Evolutionary conservation across 1,140 invertebrate species (phyloP).

Genomic region (Cydia pomonella): DNA sequence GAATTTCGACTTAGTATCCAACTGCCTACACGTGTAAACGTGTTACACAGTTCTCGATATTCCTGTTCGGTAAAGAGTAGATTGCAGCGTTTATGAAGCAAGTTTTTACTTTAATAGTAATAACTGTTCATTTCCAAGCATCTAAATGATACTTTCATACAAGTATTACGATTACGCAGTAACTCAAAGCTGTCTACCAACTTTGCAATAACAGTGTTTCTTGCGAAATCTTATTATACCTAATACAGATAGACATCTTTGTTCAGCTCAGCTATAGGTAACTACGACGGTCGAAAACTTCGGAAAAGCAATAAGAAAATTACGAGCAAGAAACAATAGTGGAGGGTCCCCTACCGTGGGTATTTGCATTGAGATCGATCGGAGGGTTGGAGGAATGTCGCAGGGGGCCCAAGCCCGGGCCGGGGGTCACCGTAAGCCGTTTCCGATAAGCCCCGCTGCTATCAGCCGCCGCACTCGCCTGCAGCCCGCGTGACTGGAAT

Average conservation of each 20-base stretch:
- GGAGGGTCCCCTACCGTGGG: slow-evolving; percentile 54
- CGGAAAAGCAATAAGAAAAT: slow-evolving; percentile 68
- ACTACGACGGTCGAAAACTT: slow-evolving; percentile 10
- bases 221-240: neutral
- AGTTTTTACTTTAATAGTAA: slow-evolving; percentile 2
- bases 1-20: slow-evolving; percentile 7
- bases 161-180: slow-evolving; percentile 17
- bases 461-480: slow-evolving; percentile 73
- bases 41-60: slow-evolving; percentile 5
- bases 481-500: slow-evolving; percentile 70
- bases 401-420: slow-evolving; percentile 51
- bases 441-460: slow-evolving; percentile 77
- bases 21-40: neutral
- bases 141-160: slow-evolving; percentile 15
- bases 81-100: slow-evolving; percentile 1
- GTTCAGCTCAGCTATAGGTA: slow-evolving; percentile 9
- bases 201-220: slow-evolving; percentile 6
- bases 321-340: slow-evolving; percentile 69
- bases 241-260: slow-evolving; percentile 3
- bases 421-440: slow-evolving; percentile 78
- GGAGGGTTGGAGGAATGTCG: slow-evolving; percentile 49
- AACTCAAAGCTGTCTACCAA: slow-evolving; percentile 3
- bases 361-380: slow-evolving; percentile 78
- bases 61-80: neutral
- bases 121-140: neutral